phyloP scores from a whole-genome alignment of 2,113 vertebrate genomes.

The Sapayoa aenigma region DNA sequence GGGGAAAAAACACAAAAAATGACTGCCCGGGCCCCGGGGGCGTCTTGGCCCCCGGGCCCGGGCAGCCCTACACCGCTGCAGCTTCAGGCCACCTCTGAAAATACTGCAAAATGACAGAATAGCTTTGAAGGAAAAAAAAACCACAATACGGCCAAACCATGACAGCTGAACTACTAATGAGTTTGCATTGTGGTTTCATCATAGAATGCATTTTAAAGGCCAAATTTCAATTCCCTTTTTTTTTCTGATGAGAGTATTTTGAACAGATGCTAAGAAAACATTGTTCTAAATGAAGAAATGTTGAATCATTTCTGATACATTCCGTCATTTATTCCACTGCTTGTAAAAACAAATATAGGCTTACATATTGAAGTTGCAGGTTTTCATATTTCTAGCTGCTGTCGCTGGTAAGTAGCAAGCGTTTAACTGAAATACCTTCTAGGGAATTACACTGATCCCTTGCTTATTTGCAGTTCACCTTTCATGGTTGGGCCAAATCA shows the following conservation, averaged over 20 bases:
- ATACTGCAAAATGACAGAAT: too few relatives aligned
- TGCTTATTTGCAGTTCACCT: too few relatives aligned
- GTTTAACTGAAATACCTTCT: not conserved
- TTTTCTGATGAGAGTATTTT: not conserved
- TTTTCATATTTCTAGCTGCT: conserved; percentile 2
- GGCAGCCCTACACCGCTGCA: too few relatives aligned
- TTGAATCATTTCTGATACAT: conserved; percentile 6
- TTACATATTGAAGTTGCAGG: not conserved
- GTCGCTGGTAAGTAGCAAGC: not conserved
- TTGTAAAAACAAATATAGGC: not conserved
- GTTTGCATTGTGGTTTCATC: not conserved
- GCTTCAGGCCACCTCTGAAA: too few relatives aligned
- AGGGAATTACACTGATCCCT: not conserved
- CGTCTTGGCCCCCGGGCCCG: too few relatives aligned
- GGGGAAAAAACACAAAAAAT: too few relatives aligned
- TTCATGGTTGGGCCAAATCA: too few relatives aligned
- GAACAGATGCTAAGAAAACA: conserved; percentile 6
- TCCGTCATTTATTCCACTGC: conserved; percentile 8
- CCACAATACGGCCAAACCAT: too few relatives aligned
- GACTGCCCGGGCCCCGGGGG: too few relatives aligned
- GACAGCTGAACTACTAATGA: too few relatives aligned
- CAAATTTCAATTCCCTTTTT: not conserved
- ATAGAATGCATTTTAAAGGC: not conserved
- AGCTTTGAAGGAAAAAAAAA: too few relatives aligned
- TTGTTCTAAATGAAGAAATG: not conserved